Conservation (phyloP, 1,140 invertebrate species). For the Temnothorax curvispinosus region DNA sequence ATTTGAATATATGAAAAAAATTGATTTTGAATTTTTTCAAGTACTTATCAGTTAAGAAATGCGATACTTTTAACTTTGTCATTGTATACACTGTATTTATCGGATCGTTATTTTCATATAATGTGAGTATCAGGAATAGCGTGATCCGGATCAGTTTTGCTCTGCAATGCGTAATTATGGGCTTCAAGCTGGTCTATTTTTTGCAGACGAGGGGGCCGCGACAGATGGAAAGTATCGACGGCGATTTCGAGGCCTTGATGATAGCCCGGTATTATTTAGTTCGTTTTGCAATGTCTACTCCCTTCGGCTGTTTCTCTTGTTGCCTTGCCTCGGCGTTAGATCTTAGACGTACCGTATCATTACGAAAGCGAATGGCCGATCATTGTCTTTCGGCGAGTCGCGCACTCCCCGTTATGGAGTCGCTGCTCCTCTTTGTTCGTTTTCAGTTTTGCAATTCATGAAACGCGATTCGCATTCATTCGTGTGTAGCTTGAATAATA, state of each 20-base stretch:
- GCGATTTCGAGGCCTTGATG: slow-evolving; percentile 28
- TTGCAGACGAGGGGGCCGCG: slow-evolving; percentile 2
- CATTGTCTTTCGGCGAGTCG: slow-evolving; percentile 53
- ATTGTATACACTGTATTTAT: not conserved
- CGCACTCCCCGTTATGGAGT: slow-evolving; percentile 23
- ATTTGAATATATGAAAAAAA: not conserved
- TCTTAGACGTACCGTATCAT: slow-evolving; percentile 41
- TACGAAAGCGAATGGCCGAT: slow-evolving; percentile 52
- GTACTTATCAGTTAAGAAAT: not conserved
- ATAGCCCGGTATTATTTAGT: slow-evolving; percentile 42
- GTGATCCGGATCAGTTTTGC: not conserved
- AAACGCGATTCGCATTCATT: slow-evolving; percentile 27
- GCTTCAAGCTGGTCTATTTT: not conserved
- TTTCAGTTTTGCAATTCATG: slow-evolving; percentile 54
- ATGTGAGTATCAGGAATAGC: not conserved
- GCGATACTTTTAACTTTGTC: not conserved
- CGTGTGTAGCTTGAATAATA: not conserved
- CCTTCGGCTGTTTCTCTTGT: slow-evolving; percentile 12
- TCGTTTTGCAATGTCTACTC: slow-evolving; percentile 30
- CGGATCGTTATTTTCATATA: not conserved
- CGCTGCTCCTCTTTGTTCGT: slow-evolving; percentile 37
- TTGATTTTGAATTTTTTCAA: not conserved
- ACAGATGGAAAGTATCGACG: slow-evolving; percentile 4
- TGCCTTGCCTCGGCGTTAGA: slow-evolving; percentile 13
- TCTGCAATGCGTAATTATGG: slow-evolving; percentile 21